Conservation (phyloP, 1,140 invertebrate species). For the Platyscapa corneri region DNA sequence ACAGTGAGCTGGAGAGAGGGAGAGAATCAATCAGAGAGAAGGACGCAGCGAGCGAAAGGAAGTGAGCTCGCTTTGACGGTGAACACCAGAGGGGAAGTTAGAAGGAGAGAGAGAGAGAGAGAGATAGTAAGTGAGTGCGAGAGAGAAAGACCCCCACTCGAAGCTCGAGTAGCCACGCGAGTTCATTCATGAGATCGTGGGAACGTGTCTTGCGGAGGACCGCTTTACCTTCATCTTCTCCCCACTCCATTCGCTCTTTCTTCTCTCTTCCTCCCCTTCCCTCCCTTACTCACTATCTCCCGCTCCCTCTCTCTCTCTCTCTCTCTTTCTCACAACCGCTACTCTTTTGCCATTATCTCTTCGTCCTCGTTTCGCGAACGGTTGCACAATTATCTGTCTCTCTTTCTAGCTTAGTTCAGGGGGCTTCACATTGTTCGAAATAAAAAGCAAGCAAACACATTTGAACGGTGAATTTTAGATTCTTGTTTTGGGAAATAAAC, state of each 20-base stretch:
- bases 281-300: slow-evolving; percentile 40
- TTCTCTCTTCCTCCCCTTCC: slow-evolving; percentile 32
- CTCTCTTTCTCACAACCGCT: slow-evolving; percentile 17
- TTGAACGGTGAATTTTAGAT: slow-evolving; percentile 14
- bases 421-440: slow-evolving; percentile 24
- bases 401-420: slow-evolving; percentile 7
- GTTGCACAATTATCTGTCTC: slow-evolving; percentile 35
- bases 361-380: slow-evolving; percentile 49
- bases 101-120: slow-evolving; percentile 25
- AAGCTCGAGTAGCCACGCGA: slow-evolving; percentile 70
- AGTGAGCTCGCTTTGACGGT: slow-evolving; percentile 33
- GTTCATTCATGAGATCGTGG: slow-evolving; percentile 76
- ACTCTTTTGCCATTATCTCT: slow-evolving; percentile 50
- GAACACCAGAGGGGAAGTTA: slow-evolving; percentile 58
- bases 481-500: slow-evolving; percentile 6
- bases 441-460: slow-evolving; percentile 12
- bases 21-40: slow-evolving; percentile 56
- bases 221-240: slow-evolving; percentile 54
- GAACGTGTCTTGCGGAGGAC: slow-evolving; percentile 69
- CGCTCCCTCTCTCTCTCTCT: slow-evolving; percentile 24
- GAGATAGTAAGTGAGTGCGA: slow-evolving; percentile 26
- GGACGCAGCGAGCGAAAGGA: slow-evolving; percentile 28
- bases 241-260: slow-evolving; percentile 24
- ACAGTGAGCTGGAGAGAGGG: slow-evolving; percentile 43
- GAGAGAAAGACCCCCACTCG: slow-evolving; percentile 59